phyloP scores from a whole-genome alignment of 2,888 invertebrate genomes.

The Callyntrura sp. region DNA sequence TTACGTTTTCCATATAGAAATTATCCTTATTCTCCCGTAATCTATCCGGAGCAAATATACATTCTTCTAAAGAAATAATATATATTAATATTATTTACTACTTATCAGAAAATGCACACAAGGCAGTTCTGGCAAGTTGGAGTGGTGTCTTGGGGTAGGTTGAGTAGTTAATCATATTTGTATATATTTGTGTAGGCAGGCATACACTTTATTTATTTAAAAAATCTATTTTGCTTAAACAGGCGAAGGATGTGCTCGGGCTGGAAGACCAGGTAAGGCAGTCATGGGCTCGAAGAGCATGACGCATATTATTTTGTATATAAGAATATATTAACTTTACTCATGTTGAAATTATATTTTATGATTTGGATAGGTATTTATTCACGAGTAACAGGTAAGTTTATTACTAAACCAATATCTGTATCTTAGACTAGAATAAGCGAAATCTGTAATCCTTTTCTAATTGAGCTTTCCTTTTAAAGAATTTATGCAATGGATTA shows the following conservation, averaged over 20 bases:
- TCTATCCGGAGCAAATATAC: too few relatives aligned
- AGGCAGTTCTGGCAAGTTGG: conserved; percentile 81
- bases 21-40: too few relatives aligned
- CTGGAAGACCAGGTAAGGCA: conserved; percentile 71
- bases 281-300: too few relatives aligned
- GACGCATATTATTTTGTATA: too few relatives aligned
- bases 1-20: too few relatives aligned
- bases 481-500: conserved; percentile 35
- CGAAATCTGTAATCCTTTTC: not conserved
- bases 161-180: too few relatives aligned
- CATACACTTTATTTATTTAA: conserved; percentile 9
- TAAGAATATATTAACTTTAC: too few relatives aligned
- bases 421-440: not conserved
- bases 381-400: conserved; percentile 80
- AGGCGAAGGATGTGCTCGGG: conserved; percentile 80
- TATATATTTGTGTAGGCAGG: too few relatives aligned
- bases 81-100: too few relatives aligned
- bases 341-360: conserved; percentile 2
- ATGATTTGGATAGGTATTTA: conserved; percentile 71
- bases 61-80: too few relatives aligned
- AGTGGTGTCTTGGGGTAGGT: conserved; percentile 81
- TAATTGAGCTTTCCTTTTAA: too few relatives aligned
- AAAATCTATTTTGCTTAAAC: not conserved
- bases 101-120: conserved; percentile 61
- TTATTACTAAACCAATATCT: not conserved